These are phyloP conservation scores for Drosophila pectinifera DNA, from an alignment of 1,140 invertebrate genomes.

Conservation along the genomic window DNA sequence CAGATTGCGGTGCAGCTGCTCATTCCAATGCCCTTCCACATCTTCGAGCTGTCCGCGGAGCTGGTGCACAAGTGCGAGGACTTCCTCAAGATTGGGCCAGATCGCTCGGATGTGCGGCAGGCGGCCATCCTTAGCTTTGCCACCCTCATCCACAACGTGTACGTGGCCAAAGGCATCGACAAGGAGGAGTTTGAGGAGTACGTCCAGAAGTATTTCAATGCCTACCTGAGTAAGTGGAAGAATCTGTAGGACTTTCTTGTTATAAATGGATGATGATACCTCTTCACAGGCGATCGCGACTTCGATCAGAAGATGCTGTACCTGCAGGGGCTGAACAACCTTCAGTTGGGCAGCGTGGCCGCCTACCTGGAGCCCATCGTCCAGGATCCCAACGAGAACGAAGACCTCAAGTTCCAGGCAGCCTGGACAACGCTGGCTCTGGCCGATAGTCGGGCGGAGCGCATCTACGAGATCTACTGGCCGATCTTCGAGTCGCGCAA, in stretches of 20 bases:
- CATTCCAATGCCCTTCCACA: conserved; percentile 87
- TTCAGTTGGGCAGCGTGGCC: conserved; percentile 87
- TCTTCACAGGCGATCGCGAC: conserved; percentile 86
- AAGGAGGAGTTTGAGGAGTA: conserved; percentile 89
- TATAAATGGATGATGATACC: neutral
- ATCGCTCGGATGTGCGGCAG: conserved; percentile 87
- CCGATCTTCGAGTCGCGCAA: conserved; percentile 89
- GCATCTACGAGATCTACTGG: conserved; percentile 88
- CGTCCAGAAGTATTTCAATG: conserved; percentile 88
- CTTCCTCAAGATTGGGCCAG: conserved; percentile 85
- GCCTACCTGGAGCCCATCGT: conserved; percentile 88
- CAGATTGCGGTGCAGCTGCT: conserved; percentile 87
- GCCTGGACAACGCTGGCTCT: conserved; percentile 87
- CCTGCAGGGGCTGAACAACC: conserved; percentile 88
- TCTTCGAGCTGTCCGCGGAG: conserved; percentile 86
- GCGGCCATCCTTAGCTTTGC: conserved; percentile 90
- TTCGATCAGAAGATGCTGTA: conserved; percentile 90
- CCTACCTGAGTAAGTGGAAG: conserved; percentile 73
- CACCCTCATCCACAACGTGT: conserved; percentile 89
- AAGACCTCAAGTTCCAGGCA: conserved; percentile 87
- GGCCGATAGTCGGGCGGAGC: conserved; percentile 86
- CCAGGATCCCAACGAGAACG: conserved; percentile 85
- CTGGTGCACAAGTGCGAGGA: conserved; percentile 86
- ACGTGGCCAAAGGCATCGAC: conserved; percentile 86
- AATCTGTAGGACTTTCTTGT: neutral